Base-by-base conservation (phyloP, 2,797 vertebrate species). In the Astyanax mexicanus region DNA sequence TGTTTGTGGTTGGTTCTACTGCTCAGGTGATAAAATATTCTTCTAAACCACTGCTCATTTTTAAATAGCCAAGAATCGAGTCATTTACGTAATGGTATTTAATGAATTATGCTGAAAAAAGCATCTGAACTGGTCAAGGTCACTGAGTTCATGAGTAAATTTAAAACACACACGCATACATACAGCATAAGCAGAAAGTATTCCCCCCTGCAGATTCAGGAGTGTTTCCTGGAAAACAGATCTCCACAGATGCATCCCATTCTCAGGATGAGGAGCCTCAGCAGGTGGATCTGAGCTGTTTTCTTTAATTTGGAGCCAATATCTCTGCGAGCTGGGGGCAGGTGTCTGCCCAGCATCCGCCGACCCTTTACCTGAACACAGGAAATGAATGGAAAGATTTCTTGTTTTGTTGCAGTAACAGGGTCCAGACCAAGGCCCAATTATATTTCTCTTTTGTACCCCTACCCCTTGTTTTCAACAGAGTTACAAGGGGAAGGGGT, bases 351-450 rank as follows among this genome's bases (percentile, higher is more conserved):
- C 38, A 10, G 49, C 40, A 29, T 71, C 35, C 45, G 21, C 6
- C 42, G 45, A 12, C n/a, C 27, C 38, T 40, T 69, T 40, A 80
- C 70, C 77, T 78, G 44, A 66, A 69, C 64, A 82, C 80, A 86
- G 80, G 83, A 86, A 84, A 86, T 85, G 47, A 73, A 44, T 11
- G 25, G 27, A 42, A 80, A 76, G 40, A 57, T 57, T 55, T 47
- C 57, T 81, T 38, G 44, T 60, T 65, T 81, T 38, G 35, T 67
- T 76, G 54, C 71, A 52, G 65, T 64, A 27, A 37, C 27, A 45
- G 19, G 69, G n/a, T 45, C 10, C 57, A 74, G 55, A 73, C 64
- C 11, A 0, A 45, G n/a, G n/a, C n/a, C n/a, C n/a, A n/a, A n/a
- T n/a, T n/a, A n/a, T n/a, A n/a, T n/a, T n/a, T n/a, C n/a, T n/a